These are phyloP conservation scores for Echinops telfairi DNA, from an alignment of 2,113 vertebrate species.

Conservation along the genomic window DNA sequence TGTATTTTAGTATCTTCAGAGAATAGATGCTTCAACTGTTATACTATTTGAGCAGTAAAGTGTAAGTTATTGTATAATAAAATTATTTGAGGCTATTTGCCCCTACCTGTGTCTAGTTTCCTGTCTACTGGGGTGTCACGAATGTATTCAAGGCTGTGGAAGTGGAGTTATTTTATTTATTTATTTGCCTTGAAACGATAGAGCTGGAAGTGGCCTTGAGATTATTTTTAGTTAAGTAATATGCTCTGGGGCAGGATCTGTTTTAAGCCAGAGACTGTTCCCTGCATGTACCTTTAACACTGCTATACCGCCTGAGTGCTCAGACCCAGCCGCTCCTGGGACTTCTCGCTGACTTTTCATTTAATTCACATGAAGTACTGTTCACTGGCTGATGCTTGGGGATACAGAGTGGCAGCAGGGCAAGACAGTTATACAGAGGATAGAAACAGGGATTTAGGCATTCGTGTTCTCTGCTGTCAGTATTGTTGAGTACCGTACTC, in stretches of 20 bases:
- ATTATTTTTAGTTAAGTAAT: conserved; percentile 57
- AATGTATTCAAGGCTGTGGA: conserved; percentile 60
- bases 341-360: conserved; percentile 17
- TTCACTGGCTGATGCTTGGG: not conserved
- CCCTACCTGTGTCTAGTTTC: not conserved
- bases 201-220: conserved; percentile 46
- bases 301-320: not conserved
- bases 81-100: conserved; percentile 6
- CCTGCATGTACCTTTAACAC: not conserved
- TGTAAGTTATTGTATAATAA: conserved; percentile 58
- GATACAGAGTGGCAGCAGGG: not conserved
- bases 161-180: conserved; percentile 57
- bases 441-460: conserved; percentile 23
- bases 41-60: not conserved
- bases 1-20: conserved; percentile 15
- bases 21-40: conserved; percentile 52
- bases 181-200: conserved; percentile 68
- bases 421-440: not conserved
- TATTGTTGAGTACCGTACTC: not conserved
- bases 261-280: conserved; percentile 28
- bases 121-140: conserved; percentile 3
- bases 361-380: conserved; percentile 19
- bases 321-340: not conserved
- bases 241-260: conserved; percentile 2
- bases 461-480: conserved; percentile 45